phyloP scores from a whole-genome alignment of 2,797 vertebrate species.

The Momotus momota region DNA sequence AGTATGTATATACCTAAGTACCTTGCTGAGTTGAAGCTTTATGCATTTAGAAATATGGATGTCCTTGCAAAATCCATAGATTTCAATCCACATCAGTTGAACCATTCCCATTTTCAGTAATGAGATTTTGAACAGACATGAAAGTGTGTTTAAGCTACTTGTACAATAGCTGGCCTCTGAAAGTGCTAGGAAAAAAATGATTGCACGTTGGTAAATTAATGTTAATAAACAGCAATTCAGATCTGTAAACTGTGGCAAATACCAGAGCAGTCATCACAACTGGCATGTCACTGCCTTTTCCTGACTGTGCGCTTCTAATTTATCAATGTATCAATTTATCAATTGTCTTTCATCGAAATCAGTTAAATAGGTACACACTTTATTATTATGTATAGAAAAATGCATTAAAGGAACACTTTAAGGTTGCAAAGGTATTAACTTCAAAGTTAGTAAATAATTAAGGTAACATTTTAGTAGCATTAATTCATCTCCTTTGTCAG shows the following conservation, averaged over 20 bases:
- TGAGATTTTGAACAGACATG: constrained; percentile 6
- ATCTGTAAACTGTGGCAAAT: neutral
- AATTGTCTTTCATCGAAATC: neutral
- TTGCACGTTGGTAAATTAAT: neutral
- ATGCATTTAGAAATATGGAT: neutral
- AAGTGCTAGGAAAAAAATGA: neutral
- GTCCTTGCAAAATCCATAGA: neutral
- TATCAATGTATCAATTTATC: neutral
- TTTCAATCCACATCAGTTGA: constrained; percentile 5
- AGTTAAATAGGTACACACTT: neutral
- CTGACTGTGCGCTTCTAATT: neutral
- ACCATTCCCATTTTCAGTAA: neutral
- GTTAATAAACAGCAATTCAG: neutral
- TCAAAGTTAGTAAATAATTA: neutral
- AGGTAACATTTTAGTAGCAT: neutral
- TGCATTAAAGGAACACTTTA: neutral
- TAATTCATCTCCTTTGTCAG: neutral
- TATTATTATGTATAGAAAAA: neutral
- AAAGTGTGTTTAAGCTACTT: neutral
- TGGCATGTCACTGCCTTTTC: neutral
- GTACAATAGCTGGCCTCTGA: neutral
- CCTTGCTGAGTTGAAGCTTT: neutral
- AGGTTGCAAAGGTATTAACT: neutral
- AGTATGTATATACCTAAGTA: neutral
- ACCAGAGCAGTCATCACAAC: neutral